Conservation (phyloP, 2,113 vertebrate genomes). For the Pygoscelis adeliae region DNA sequence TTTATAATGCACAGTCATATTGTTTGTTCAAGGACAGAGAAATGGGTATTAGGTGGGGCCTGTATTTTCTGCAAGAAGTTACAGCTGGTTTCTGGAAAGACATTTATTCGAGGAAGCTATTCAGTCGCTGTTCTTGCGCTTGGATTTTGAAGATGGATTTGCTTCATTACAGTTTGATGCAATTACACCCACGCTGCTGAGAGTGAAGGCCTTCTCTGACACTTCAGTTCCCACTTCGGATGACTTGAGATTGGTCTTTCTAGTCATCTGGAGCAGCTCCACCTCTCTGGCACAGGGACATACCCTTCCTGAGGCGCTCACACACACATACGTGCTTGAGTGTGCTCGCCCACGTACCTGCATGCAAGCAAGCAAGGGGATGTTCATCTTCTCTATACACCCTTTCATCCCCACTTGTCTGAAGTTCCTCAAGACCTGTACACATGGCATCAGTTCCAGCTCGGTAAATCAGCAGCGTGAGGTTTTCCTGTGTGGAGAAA, state of each 20-base stretch:
- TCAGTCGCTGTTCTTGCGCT: neutral
- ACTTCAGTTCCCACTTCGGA: neutral
- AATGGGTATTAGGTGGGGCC: neutral
- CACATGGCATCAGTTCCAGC: neutral
- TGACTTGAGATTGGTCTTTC: neutral
- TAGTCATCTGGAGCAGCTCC: neutral
- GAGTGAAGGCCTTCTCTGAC: neutral
- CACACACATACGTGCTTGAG: neutral
- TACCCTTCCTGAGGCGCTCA: neutral
- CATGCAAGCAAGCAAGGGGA: neutral
- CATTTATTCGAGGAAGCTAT: neutral
- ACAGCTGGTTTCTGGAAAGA: neutral
- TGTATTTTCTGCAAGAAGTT: neutral
- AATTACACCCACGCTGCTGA: neutral
- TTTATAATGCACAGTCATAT: neutral
- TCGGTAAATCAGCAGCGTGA: neutral
- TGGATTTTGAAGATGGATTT: slow-evolving; percentile 1
- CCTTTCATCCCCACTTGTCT: neutral
- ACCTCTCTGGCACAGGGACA: neutral
- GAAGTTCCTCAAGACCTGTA: neutral
- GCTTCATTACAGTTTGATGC: neutral
- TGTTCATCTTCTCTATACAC: fast-evolving
- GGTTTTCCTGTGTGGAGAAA: neutral
- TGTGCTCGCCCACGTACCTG: neutral
- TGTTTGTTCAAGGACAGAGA: neutral